Conservation (phyloP, 2,888 invertebrate genomes). For the Cryptocephalus primarius region DNA sequence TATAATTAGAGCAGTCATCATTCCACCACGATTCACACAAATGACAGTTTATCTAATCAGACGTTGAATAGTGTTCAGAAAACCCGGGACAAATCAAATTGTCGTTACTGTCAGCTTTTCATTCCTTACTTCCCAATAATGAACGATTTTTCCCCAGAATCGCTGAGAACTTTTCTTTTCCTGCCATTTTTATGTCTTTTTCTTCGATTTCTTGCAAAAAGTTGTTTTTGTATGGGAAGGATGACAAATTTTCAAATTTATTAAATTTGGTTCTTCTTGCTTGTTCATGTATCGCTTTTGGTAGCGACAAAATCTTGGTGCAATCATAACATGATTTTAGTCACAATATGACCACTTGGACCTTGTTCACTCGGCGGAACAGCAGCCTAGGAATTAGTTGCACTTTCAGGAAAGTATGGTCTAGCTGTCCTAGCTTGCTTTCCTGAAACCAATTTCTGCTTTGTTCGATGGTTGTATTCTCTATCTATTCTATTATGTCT, state of each 20-base stretch:
- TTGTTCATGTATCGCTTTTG: neutral
- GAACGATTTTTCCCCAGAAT: no score
- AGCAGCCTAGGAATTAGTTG: no score
- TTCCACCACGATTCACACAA: neutral
- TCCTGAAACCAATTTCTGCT: no score
- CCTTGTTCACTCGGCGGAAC: neutral
- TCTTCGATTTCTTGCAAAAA: neutral
- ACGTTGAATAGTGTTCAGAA: neutral
- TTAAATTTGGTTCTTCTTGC: neutral
- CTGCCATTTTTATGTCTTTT: neutral
- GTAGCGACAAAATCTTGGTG: neutral
- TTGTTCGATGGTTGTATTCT: no score
- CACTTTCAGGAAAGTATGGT: no score
- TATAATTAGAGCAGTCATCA: neutral
- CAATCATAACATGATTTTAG: neutral
- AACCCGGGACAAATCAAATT: neutral
- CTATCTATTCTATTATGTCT: no score
- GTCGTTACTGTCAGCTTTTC: neutral
- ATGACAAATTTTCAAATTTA: constrained; percentile 1
- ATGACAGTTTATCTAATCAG: constrained; percentile 1
- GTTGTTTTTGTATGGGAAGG: neutral
- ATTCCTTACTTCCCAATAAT: neutral
- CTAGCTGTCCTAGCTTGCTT: no score
- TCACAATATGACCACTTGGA: neutral
- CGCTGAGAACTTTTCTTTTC: neutral